A percentile compares a stretch with the other conserved stretches of the same genome.
phyloP scores from a whole-genome alignment of 2,888 invertebrate genomes.

The Poecilus cupreus region DNA sequence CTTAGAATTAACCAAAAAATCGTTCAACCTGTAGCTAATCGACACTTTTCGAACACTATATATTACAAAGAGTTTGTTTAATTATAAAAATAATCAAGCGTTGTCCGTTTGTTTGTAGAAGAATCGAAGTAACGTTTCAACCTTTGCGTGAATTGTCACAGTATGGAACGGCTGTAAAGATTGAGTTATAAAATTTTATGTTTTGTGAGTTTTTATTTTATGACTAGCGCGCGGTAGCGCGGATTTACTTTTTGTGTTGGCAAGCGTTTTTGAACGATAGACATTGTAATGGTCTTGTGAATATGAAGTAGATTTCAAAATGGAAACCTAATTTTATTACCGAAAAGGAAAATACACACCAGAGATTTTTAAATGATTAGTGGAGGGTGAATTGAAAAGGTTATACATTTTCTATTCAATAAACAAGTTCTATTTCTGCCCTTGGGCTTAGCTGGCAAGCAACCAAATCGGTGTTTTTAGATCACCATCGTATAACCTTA shows the following conservation, averaged over 20 bases:
- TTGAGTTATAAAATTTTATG: conserved; percentile 38
- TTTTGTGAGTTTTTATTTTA: conserved; percentile 39
- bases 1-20: no score
- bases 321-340: conserved; percentile 8
- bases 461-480: conserved; percentile 25
- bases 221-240: no score
- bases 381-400: not conserved
- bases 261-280: conserved; percentile 11
- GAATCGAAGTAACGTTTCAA: not conserved
- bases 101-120: not conserved
- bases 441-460: not conserved
- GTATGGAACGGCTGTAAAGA: conserved; percentile 4
- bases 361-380: conserved; percentile 9
- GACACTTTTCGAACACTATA: no score
- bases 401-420: not conserved
- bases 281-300: conserved; percentile 17
- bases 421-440: not conserved
- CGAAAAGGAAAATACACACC: not conserved
- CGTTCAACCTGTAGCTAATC: no score
- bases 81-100: no score
- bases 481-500: not conserved
- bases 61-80: no score
- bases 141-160: conserved; percentile 27
- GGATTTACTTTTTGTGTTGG: conserved; percentile 27
- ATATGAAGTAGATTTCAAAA: not conserved